Evolutionary conservation across 2,113 vertebrate species (phyloP), one percentile per base, ranked within the genome.

Genomic region (Odocoileus virginianus): DNA sequence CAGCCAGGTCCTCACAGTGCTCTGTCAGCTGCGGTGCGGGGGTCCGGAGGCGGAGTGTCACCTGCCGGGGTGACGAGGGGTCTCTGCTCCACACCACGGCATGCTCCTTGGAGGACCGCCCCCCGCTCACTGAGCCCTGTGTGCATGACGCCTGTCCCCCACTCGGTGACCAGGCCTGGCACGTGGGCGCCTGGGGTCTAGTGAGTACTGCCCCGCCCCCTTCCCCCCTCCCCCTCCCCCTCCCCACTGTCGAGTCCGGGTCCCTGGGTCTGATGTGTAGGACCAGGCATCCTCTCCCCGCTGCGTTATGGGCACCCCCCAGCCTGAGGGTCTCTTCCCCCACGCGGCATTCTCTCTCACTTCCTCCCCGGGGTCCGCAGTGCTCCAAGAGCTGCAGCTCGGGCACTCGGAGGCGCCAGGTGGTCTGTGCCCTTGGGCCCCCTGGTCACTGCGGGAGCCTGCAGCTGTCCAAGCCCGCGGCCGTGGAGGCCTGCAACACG

Each of bases 341-440:
- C 12, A 15, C 3, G 7, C 1, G 7, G 61, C 45, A 3, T 96
- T 84, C 78, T 97, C 33, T 78, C 45, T 97, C 91, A 79, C 55
- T 40, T 86, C 28, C 57, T 40, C 95, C 86, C 25, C 28, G 21
- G 94, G 90, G 96, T 14, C 84, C 64, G 47, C 98, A 99, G 99
- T 99, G 99, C 98, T 99, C 99, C 0, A 99, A 98, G 98, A 99
- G 99, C 98, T 99, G 99, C 50, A 91, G 89, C 83, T 99, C 98
- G 0, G 99, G 99, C 52, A 98, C 99, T 21, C 98, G 99, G 94
- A 99, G 99, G 14, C 99, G 99, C 4, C 99, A 99, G 98, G 99
- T 99, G 95, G 98, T 99, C 98, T 99, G 99, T 43, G 99, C 99
- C 7, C 98, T 99, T 0, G 89, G 94, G 0, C 98, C 99, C 2